These are phyloP conservation scores for Pollimyrus isidori DNA, from an alignment of 2,113 vertebrate species.

Conservation along the genomic window DNA sequence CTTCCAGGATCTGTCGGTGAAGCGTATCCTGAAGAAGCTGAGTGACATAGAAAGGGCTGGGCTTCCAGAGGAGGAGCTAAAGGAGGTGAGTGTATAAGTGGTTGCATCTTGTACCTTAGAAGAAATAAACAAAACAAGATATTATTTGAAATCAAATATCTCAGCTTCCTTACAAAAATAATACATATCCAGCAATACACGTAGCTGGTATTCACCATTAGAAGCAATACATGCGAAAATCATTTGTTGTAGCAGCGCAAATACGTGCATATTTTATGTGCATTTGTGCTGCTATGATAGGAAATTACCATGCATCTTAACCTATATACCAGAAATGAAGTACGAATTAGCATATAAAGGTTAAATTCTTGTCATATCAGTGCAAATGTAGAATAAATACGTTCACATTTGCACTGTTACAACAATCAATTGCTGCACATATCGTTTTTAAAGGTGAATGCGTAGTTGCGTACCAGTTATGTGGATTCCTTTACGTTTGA, in stretches of 20 bases:
- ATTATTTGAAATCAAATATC: background rate
- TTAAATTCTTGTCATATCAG: background rate
- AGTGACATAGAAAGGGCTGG: conserved; percentile 81
- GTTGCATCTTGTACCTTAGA: conserved; percentile 21
- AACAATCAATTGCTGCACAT: background rate
- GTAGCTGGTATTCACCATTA: background rate
- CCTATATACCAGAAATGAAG: background rate
- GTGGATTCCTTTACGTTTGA: background rate
- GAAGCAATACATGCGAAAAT: background rate
- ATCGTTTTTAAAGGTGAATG: background rate
- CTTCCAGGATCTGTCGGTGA: conserved; percentile 71
- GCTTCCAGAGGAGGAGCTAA: conserved; percentile 60
- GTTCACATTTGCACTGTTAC: background rate
- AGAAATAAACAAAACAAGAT: conserved; percentile 4
- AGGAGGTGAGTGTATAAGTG: conserved; percentile 62
- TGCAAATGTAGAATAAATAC: too few relatives aligned
- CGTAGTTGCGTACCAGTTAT: background rate
- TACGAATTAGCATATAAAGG: background rate
- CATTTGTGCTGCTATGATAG: background rate
- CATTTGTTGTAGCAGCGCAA: background rate
- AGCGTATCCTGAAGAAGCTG: conserved; percentile 77
- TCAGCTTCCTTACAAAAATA: background rate
- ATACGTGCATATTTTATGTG: background rate
- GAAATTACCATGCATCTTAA: background rate
- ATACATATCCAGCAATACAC: background rate